Base-by-base conservation (phyloP, 1,140 invertebrate genomes). In the Drosophila mayri region DNA sequence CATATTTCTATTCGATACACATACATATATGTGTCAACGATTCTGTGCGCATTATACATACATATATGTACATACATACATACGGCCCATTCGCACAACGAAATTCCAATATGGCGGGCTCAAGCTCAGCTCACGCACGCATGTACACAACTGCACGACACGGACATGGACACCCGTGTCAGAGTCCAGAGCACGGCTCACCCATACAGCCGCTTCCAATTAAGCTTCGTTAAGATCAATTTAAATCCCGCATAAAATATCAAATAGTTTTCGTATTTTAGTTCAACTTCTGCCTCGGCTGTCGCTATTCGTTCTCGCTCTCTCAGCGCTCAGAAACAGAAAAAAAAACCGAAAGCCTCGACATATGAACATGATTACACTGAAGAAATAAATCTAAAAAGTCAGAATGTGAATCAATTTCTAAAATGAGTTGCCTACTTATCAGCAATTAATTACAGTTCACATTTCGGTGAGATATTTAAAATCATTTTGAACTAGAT, bases 211-310 rank as follows among this genome's bases (percentile, higher is more conserved):
- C 12, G 76, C 91, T 64, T 55, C 70, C 91, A 92, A 92, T 92
- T 92, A 92, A 92, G 91, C 90, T 92, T 92, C 91, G 87, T 92
- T 92, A 92, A 92, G 90, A 92, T 91, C 91, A 92, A 92, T 92
- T 92, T 92, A 92, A 92, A 84, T 92, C 91, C 91, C 87, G 91
- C 91, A 92, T 92, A 91, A 90, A 92, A 91, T 86, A 79, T 79
- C 81, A 88, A 88, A 88, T 88, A 88, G 85, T 90, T 88, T 84
- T 88, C 90, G 85, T 88, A 90, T 88, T 88, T 88, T 88, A 88
- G 84, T 88, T 84, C 70, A 81, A 85, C 80, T 79, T 80, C 66
- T 85, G 73, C 47, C 66, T 64, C 59, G 46, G 44, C 44, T 43
- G 58, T 78, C 57, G 81, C 77, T 77, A 81, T 85, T 81, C 50